Evolutionary conservation across 2,888 invertebrate genomes (phyloP), one percentile per base, ranked within the genome.

Genomic region (Masnerella sp.): DNA sequence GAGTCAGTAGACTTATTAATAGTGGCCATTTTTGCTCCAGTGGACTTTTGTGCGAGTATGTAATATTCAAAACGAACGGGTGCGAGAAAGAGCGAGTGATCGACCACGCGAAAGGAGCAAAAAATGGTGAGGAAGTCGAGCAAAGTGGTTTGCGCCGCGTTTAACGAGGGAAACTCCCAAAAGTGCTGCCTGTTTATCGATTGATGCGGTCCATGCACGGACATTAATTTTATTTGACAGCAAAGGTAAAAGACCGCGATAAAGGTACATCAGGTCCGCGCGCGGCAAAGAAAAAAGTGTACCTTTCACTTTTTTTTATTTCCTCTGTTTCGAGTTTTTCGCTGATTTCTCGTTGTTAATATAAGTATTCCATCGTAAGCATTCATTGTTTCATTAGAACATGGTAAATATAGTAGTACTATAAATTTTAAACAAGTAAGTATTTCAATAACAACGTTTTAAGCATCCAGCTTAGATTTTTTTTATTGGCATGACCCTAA

Each of bases 111-210:
- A 64, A 45, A 64, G 56, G 17, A 43, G 47, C 32, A 68, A 73
- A 68, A 68, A 52, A 40, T 17, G 58, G 12, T 43, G 64, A 74
- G 62, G 68, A 74, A 74, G 64, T 69, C 59, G 58, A 74, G 68
- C 59, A 74, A 74, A 74, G 74, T 74, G 74, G 74, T 65, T 74
- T 74, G 68, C 52, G 74, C 64, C 64, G 51, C 64, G 59, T 74
- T 74, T 68, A 74, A 74, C 73, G 64, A 68, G 73, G 59, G 64
- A 68, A 74, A 68, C 69, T 74, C 74, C 69, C 65, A 65, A 74
- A 74, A 74, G 74, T 74, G 70, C 74, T 70, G 70, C 45, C 70
- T 74, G 70, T 68, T 74, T 74, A 67, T 74, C 74, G 74, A 74
- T 74, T 70, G 54, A 70, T 70, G 70, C 67, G 70, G 70, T 74